Conservation (phyloP, 2,888 invertebrate genomes). For the Lumbricus terrestris region DNA sequence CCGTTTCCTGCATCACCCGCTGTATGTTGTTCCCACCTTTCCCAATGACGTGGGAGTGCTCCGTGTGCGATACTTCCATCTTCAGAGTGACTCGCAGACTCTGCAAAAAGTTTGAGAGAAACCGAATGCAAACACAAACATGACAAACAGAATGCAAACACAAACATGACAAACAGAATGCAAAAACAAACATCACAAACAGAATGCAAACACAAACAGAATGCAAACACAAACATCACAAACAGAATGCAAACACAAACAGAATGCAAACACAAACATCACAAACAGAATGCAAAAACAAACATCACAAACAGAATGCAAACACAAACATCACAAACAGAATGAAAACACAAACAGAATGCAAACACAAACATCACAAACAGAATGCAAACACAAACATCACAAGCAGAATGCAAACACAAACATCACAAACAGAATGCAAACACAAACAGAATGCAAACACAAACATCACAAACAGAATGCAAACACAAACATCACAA, state of each 20-base stretch:
- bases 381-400: not conserved
- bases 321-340: not conserved
- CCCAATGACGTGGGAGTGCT: conserved; percentile 97
- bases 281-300: no score
- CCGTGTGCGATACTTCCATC: conserved; percentile 96
- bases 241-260: no score
- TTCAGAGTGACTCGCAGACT: conserved; percentile 94
- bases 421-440: not conserved
- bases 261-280: not conserved
- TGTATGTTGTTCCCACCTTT: conserved; percentile 68
- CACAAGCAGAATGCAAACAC: not conserved
- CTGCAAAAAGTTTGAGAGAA: conserved; percentile 48
- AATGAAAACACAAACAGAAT: not conserved
- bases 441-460: not conserved
- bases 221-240: not conserved
- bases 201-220: no score
- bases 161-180: no score
- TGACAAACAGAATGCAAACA: not conserved
- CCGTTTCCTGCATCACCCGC: conserved; percentile 88
- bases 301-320: no score
- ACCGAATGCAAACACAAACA: not conserved
- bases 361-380: not conserved
- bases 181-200: not conserved
- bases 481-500: not conserved
- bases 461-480: not conserved